Evolutionary conservation across 2,888 invertebrate species (phyloP).

Genomic region (Ligdia adustata): DNA sequence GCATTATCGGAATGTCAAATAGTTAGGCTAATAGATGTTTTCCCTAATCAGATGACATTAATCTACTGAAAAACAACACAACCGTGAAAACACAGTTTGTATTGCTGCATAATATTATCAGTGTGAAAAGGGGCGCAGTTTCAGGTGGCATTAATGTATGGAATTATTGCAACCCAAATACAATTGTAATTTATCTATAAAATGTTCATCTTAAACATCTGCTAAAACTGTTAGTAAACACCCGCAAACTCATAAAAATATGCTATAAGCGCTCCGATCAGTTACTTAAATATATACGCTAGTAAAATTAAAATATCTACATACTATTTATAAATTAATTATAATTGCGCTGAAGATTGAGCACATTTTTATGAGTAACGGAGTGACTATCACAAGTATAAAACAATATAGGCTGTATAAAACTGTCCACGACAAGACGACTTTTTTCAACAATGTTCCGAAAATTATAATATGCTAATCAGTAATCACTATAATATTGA

Average conservation of each 20-base stretch:
- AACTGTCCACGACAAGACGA: constrained; percentile 32
- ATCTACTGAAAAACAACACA: too few species aligned
- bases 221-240: constrained; percentile 1
- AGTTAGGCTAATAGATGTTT: too few species aligned
- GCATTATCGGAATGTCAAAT: too few species aligned
- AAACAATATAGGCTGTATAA: constrained; percentile 23
- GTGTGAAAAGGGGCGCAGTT: not conserved
- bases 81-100: not conserved
- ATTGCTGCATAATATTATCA: not conserved
- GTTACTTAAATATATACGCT: constrained; percentile 26
- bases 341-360: constrained; percentile 15
- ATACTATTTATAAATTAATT: constrained; percentile 28
- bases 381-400: constrained; percentile 26
- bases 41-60: not conserved
- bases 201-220: constrained; percentile 11
- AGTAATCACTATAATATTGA: constrained; percentile 41
- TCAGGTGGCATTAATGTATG: constrained; percentile 1
- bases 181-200: constrained; percentile 5
- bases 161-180: constrained; percentile 12
- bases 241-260: constrained; percentile 34
- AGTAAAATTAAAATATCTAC: constrained; percentile 22
- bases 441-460: constrained; percentile 38
- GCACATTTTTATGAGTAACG: constrained; percentile 31
- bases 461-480: constrained; percentile 21
- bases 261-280: constrained; percentile 9